Conservation (phyloP, 2,797 vertebrate species). For the Pseudotriccus pelzelni region DNA sequence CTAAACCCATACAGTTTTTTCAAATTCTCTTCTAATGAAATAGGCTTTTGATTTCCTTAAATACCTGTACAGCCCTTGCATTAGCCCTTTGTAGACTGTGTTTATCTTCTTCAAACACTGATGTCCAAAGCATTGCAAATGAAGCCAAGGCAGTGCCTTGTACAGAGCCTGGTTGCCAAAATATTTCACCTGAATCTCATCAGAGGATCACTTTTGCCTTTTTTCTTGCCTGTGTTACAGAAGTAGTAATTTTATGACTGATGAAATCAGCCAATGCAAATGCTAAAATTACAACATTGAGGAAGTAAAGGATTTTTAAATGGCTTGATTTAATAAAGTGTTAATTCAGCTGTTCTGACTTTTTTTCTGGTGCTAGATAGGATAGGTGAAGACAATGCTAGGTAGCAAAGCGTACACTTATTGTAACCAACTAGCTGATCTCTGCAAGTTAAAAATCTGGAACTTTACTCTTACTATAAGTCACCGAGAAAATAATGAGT, state of each 20-base stretch:
- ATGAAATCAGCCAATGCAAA: constrained; percentile 4
- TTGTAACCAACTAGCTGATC: background rate
- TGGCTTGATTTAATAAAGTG: background rate
- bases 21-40: background rate
- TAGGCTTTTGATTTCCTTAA: background rate
- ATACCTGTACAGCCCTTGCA: background rate
- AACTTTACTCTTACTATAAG: background rate
- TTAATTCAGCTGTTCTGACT: background rate
- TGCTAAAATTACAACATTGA: background rate
- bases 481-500: background rate
- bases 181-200: background rate
- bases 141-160: background rate
- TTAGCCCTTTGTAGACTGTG: background rate
- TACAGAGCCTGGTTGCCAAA: background rate
- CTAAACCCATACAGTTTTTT: background rate
- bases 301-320: background rate
- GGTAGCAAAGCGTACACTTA: background rate
- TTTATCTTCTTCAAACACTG: background rate
- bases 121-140: background rate
- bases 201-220: background rate
- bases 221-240: background rate
- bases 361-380: background rate
- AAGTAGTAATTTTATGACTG: background rate
- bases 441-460: background rate
- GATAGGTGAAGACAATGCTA: background rate